Evolutionary conservation across 2,888 invertebrate species (phyloP), one percentile per base, ranked within the genome.

Genomic region (Caradrina clavipalpis): DNA sequence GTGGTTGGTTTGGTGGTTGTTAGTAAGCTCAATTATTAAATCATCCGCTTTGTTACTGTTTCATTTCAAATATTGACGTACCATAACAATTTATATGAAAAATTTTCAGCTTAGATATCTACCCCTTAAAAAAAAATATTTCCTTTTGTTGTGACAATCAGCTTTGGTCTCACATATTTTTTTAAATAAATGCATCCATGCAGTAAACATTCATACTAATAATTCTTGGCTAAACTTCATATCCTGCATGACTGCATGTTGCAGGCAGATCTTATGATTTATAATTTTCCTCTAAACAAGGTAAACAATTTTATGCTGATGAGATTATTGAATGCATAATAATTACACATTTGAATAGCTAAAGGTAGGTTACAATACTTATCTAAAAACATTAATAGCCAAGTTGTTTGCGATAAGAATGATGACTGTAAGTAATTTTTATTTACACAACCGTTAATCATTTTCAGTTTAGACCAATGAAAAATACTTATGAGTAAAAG

Each of bases 321-420:
- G 21, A 22, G 56, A 60, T 51, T 60, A 69, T 56, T 31, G 11
- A 71, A 57, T 56, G 31, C 31, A 64, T 50, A 59, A 61, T 50
- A 76, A 58, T 45, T 6, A 15, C 17, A 42, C 22, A 26, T 58
- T 56, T 50, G 47, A 45, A 54, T 47, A 70, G 15, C 10, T 22
- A 26, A 10, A 45, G 50, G 22, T 50, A 63, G 15, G 22, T 58
- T 58, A 62, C 19, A 70, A 59, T 54, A 62, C 42, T 13, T 42
- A 42, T 47, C 21, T 42, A 45, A 39, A 76, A 61, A 60, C 21
- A 60, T 39, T 17, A 47, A 50, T 69, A 60, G 13, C 49, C 31
- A 51, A 63, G 50, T 63, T 21, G 58, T 71, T 58, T 50, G 58
- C 21, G 57, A 70, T 58, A 76, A 55, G 15, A 76, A 50, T 56